Base-by-base conservation (phyloP, 2,888 invertebrate species). In the Lasioglossum calceatum region DNA sequence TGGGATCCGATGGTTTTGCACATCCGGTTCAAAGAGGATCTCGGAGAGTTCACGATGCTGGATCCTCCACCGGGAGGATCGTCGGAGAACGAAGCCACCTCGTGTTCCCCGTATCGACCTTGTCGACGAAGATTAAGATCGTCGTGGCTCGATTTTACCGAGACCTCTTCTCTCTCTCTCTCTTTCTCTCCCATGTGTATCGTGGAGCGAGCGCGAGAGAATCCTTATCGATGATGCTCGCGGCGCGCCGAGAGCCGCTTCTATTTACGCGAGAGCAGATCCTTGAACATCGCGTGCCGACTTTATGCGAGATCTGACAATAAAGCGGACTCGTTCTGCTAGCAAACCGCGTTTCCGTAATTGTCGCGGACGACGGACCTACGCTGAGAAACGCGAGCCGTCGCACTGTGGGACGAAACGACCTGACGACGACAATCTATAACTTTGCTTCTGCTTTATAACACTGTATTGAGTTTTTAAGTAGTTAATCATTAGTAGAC, bases 51-150 rank as follows among this genome's bases (percentile, higher is more conserved):
- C 71, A 74, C 44, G 58, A 81, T 67, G 77, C 44, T 79, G 64
- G 27, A 77, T 86, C 89, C 84, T 44, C 72, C 44, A 4, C 4
- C 70, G 36, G 80, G 74, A 79, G 72, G 74, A 61, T 73, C 86
- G 67, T 81, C 85, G 78, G 87, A 5, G 67, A 10, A 36, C 32
- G 90, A 87, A 90, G 75, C 82, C 77, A 75, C 71, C 75, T 67
- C 77, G 82, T 64, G 86, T 78, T 85, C 85, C 39, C 70, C n/a
- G 64, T 44, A 88, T 88, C 90, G 90, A 83, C 85, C 88, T 86
- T 89, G 88, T 81, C 84, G 76, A 10, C 58, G 47, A 61, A 88
- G 89, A 90, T 90, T 90, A 90, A 88, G 87, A 90, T 90, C 88
- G 84, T 81, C 85, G 79, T 75, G 75, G 77, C 78, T 82, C 83